These are phyloP conservation scores for Leucozona laternaria DNA, from an alignment of 2,888 invertebrate species.

Conservation along the genomic window DNA sequence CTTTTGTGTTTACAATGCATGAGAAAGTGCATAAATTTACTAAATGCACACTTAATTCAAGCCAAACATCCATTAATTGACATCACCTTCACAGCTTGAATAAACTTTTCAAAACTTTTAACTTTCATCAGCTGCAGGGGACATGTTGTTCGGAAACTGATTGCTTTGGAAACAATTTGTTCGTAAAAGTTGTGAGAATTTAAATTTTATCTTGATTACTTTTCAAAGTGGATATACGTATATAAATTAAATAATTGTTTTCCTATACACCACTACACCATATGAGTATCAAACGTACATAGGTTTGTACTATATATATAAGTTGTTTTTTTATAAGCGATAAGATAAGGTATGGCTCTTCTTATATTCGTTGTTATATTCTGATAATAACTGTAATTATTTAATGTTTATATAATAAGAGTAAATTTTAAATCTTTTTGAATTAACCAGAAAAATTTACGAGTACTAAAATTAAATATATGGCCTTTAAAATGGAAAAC, in stretches of 20 bases:
- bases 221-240: constrained; percentile 29
- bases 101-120: constrained; percentile 45
- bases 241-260: constrained; percentile 20
- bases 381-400: too few species aligned
- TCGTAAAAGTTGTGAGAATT: constrained; percentile 45
- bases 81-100: constrained; percentile 55
- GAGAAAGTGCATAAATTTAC: neutral
- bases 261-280: neutral
- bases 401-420: too few species aligned
- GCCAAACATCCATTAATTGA: constrained; percentile 48
- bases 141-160: constrained; percentile 54
- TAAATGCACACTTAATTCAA: constrained; percentile 46
- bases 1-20: neutral
- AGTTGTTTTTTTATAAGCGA: too few species aligned
- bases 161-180: constrained; percentile 48
- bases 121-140: constrained; percentile 45
- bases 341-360: too few species aligned
- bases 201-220: constrained; percentile 51
- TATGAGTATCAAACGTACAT: too few species aligned
- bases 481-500: too few species aligned
- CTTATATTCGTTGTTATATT: too few species aligned
- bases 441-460: too few species aligned
- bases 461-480: too few species aligned
- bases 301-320: too few species aligned
- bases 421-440: too few species aligned